A percentile compares a stretch with the other conserved stretches of the same genome.
phyloP scores from a whole-genome alignment of 2,888 invertebrate genomes.

The Drosophila buzzatii region DNA sequence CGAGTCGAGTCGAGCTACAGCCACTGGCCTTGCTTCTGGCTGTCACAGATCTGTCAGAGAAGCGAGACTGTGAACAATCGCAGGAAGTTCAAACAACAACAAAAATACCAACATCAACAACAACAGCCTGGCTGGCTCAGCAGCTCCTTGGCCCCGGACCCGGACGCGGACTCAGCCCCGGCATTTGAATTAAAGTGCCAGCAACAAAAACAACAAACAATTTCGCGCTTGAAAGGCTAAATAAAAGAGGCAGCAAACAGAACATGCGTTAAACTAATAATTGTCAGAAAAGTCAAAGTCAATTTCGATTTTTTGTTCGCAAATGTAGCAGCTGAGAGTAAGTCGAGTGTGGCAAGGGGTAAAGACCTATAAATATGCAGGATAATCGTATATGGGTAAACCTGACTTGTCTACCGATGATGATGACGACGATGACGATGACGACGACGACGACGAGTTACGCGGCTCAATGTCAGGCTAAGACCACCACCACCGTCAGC shows the following conservation, averaged over 20 bases:
- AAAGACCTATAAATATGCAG: constrained; percentile 23
- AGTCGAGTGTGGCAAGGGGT: constrained; percentile 39
- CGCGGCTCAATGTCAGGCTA: constrained; percentile 72
- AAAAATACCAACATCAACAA: constrained; percentile 28
- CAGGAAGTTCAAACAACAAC: constrained; percentile 73
- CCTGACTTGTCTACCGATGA: constrained; percentile 43
- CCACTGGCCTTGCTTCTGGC: constrained; percentile 47
- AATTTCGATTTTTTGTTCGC: constrained; percentile 58
- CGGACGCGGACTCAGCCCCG: constrained; percentile 3
- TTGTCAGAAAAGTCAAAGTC: constrained; percentile 82
- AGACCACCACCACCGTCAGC: constrained; percentile 24
- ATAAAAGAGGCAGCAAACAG: constrained; percentile 58
- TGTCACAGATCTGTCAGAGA: constrained; percentile 79
- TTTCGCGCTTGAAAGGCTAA: constrained; percentile 74
- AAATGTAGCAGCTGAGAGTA: constrained; percentile 27
- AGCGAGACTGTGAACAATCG: constrained; percentile 80
- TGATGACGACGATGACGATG: constrained; percentile 58
- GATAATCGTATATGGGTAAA: constrained; percentile 42
- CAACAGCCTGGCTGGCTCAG: constrained; percentile 17
- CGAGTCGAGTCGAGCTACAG: constrained; percentile 6
- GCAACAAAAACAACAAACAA: constrained; percentile 76
- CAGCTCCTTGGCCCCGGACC: constrained; percentile 1
- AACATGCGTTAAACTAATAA: constrained; percentile 83
- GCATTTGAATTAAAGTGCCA: constrained; percentile 69
- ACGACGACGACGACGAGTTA: constrained; percentile 64